Conservation (phyloP, 2,888 invertebrate species). For the Melieria omissa region DNA sequence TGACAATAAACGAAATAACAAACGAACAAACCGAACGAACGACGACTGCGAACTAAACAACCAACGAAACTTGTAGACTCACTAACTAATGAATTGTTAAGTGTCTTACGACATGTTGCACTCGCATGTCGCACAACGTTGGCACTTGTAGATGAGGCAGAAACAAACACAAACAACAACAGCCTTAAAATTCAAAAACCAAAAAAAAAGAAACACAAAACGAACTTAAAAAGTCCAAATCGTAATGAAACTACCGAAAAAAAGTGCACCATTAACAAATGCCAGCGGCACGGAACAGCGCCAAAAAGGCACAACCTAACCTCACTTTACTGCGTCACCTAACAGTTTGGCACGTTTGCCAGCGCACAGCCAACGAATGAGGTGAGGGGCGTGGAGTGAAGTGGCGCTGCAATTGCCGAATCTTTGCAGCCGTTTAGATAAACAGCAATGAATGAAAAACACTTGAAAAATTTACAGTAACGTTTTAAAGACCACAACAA, state of each 20-base stretch:
- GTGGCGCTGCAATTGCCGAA: constrained; percentile 1
- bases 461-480: constrained; percentile 4
- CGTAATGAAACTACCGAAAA: background rate
- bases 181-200: constrained; percentile 7
- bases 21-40: no score
- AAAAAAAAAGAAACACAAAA: background rate
- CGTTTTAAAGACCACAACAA: background rate
- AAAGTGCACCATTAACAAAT: background rate
- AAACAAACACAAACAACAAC: constrained; percentile 21
- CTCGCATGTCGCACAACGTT: constrained; percentile 42
- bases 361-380: background rate
- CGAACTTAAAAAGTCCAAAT: background rate
- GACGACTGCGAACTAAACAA: no score
- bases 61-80: no score
- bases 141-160: constrained; percentile 47
- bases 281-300: no score
- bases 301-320: no score
- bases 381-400: background rate
- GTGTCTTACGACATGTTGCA: constrained; percentile 51
- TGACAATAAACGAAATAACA: no score
- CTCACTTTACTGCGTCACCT: no score
- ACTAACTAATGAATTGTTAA: constrained; percentile 60
- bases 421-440: background rate
- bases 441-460: constrained; percentile 2
- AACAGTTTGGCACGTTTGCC: background rate